phyloP scores from a whole-genome alignment of 2,113 vertebrate genomes.

The Marcusenius ussheri region DNA sequence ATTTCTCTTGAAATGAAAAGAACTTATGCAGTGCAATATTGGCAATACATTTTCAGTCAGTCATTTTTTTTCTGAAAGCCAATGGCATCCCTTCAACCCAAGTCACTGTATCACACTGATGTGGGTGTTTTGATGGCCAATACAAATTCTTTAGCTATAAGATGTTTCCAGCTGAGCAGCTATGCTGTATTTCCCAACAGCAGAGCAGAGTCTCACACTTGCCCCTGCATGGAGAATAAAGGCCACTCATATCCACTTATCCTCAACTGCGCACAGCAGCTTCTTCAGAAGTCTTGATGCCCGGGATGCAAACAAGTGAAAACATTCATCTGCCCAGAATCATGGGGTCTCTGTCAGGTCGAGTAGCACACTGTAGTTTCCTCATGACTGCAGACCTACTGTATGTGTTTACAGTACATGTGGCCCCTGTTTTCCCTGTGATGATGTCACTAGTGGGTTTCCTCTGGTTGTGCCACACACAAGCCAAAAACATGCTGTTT shows the following conservation, averaged over 20 bases:
- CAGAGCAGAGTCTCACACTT: neutral
- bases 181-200: neutral
- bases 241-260: neutral
- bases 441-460: neutral
- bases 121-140: neutral
- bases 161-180: neutral
- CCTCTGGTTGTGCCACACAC: neutral
- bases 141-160: neutral
- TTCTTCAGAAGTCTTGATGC: neutral
- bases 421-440: neutral
- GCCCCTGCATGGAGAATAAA: neutral
- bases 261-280: neutral
- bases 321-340: neutral
- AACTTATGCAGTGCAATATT: neutral
- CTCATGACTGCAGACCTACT: neutral
- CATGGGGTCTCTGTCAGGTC: neutral
- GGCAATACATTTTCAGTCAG: neutral
- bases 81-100: neutral
- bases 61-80: neutral
- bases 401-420: neutral
- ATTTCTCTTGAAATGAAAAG: conserved; percentile 8
- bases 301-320: neutral
- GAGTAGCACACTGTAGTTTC: neutral
- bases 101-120: neutral
- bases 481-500: neutral